Evolutionary conservation across 2,797 vertebrate genomes (phyloP).

Genomic region (Spea hammondii): DNA sequence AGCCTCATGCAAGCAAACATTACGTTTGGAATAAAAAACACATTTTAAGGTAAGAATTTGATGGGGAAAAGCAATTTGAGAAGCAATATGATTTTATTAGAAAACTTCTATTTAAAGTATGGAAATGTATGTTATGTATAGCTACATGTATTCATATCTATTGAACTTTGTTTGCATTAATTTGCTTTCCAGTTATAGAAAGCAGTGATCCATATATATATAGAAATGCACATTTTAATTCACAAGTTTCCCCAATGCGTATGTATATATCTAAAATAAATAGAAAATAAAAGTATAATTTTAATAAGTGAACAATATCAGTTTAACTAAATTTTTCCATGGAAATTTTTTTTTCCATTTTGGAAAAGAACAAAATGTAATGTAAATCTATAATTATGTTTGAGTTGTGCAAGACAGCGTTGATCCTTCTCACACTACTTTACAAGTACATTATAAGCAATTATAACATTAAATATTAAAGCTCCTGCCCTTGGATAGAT

Average conservation of each 20-base stretch:
- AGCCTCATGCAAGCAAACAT: conserved; percentile 12
- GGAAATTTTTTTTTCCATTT: no score
- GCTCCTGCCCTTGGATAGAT: conserved; percentile 59
- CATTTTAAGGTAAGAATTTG: conserved; percentile 24
- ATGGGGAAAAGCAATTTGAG: conserved; percentile 11
- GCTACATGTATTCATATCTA: background rate
- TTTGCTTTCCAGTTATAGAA: no score
- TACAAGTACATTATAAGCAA: conserved; percentile 70
- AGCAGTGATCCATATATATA: no score
- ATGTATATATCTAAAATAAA: no score
- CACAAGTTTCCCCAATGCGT: no score
- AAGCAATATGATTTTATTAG: background rate
- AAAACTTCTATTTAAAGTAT: no score
- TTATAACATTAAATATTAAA: conserved; percentile 84
- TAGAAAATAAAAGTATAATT: no score
- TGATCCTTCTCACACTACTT: background rate
- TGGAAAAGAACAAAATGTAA: no score
- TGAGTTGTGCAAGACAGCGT: conserved; percentile 3
- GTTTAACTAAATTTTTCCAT: no score
- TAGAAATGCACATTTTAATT: no score
- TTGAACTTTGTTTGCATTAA: background rate
- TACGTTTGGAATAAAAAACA: background rate
- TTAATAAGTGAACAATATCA: no score
- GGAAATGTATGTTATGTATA: background rate
- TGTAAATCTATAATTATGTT: background rate